phyloP scores from a whole-genome alignment of 2,113 vertebrate species.

The Hemicordylus capensis region DNA sequence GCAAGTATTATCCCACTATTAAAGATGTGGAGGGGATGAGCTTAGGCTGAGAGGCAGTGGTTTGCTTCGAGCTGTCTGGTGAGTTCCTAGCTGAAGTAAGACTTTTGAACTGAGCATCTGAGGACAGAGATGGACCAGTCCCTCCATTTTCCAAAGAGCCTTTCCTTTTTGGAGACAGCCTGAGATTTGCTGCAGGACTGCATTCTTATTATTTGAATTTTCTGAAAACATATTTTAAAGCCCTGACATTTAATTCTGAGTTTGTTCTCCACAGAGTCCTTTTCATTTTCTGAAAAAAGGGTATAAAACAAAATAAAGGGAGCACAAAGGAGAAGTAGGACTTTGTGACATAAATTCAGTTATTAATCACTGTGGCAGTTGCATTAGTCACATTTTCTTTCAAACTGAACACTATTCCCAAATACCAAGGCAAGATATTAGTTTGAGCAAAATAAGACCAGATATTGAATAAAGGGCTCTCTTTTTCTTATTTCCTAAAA shows the following conservation, averaged over 20 bases:
- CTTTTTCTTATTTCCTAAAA: background rate
- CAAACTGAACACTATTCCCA: background rate
- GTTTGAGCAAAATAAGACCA: background rate
- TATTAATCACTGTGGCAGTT: conserved; percentile 14
- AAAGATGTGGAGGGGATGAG: background rate
- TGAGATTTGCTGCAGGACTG: background rate
- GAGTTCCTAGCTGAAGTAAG: background rate
- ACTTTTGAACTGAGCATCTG: background rate
- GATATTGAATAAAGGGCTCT: background rate
- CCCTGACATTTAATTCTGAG: background rate
- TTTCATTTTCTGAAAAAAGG: background rate
- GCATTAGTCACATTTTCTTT: conserved; percentile 7
- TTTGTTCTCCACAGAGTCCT: background rate
- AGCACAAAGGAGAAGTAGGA: background rate
- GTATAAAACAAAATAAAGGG: background rate
- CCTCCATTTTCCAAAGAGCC: background rate
- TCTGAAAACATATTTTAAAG: background rate
- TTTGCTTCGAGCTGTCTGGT: background rate
- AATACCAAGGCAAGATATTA: conserved; percentile 14
- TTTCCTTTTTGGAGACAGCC: background rate
- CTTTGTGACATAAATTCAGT: background rate
- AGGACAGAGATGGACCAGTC: background rate
- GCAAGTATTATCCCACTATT: background rate
- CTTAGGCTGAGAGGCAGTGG: background rate
- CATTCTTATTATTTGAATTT: background rate